Evolutionary conservation across 53 echinoderm and acorn worm species (phyloP).

Genomic region (Antedon mediterranea): DNA sequence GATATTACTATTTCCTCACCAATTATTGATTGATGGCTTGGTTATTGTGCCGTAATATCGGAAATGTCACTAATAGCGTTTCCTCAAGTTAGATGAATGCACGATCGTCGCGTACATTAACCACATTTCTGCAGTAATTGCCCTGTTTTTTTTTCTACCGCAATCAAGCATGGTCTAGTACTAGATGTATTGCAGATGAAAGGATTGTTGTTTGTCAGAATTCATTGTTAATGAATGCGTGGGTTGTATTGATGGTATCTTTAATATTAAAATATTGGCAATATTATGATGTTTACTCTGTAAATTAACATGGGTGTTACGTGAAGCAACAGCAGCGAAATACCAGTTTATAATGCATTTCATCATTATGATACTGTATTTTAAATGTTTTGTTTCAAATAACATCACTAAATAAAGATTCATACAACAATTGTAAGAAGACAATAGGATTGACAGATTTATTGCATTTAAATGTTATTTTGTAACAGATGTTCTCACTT

Average conservation of each 20-base stretch:
- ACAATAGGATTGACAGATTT: too few relatives aligned
- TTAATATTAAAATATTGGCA: background rate
- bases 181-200: background rate
- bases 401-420: too few relatives aligned
- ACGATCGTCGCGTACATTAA: background rate
- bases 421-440: too few relatives aligned
- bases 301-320: background rate
- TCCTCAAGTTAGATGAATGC: background rate
- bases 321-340: too few relatives aligned
- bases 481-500: too few relatives aligned
- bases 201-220: background rate
- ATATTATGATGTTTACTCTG: background rate
- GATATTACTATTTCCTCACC: background rate
- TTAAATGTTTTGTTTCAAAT: too few relatives aligned
- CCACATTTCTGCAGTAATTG: background rate
- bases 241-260: background rate
- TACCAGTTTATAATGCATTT: too few relatives aligned
- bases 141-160: background rate
- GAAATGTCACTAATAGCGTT: background rate
- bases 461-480: too few relatives aligned
- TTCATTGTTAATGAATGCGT: background rate
- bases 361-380: too few relatives aligned
- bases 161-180: background rate
- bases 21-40: background rate
- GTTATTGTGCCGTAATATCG: background rate